A percentile compares a stretch with the other conserved stretches of the same genome.
Conservation (phyloP, 2,888 invertebrate species). For the Minunthozetes semirufus region DNA sequence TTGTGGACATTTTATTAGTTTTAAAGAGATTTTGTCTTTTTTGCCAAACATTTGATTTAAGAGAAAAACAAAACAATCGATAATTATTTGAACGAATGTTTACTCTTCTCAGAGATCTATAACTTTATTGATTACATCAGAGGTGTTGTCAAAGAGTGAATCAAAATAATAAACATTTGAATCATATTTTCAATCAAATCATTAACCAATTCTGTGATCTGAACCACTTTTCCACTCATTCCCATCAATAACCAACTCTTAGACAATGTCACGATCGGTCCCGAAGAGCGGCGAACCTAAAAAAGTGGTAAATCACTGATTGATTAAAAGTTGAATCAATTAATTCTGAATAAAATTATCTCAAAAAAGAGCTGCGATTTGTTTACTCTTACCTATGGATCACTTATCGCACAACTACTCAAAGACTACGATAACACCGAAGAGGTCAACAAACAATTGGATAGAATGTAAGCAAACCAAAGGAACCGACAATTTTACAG, state of each 20-base stretch:
- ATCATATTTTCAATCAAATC: background rate
- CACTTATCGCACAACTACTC: constrained; percentile 90
- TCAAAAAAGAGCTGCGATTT: constrained; percentile 48
- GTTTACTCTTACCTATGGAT: constrained; percentile 94
- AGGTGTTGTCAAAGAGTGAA: background rate
- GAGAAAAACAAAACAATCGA: too few species aligned
- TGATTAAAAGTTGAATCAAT: background rate
- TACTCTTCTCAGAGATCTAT: background rate
- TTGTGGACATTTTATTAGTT: too few species aligned
- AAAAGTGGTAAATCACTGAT: background rate
- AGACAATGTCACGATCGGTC: background rate
- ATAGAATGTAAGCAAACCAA: constrained; percentile 57
- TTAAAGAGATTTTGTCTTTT: too few species aligned
- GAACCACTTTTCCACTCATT: background rate
- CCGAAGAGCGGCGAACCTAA: background rate
- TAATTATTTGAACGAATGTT: too few species aligned
- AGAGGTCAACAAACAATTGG: constrained; percentile 94
- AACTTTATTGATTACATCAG: background rate
- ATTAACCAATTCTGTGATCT: background rate
- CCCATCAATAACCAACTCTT: background rate
- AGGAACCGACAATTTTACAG: background rate
- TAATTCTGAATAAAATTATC: background rate
- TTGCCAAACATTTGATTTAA: too few species aligned
- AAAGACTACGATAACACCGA: constrained; percentile 94
- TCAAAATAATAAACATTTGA: background rate